phyloP scores from a whole-genome alignment of 2,113 vertebrate genomes.

The Bubo bubo region DNA sequence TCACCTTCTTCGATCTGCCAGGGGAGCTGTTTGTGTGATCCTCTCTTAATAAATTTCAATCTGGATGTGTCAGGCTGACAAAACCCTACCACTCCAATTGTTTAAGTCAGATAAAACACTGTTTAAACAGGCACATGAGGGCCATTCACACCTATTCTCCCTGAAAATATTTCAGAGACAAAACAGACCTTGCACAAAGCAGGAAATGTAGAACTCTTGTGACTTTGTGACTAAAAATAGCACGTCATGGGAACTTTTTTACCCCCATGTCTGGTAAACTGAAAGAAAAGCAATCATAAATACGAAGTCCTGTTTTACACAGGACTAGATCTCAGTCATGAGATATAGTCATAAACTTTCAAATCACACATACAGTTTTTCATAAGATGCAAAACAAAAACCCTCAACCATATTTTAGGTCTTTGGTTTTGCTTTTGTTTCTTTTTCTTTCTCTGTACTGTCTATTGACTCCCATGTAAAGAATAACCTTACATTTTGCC shows the following conservation, averaged over 20 bases:
- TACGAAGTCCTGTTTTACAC: background rate
- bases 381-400: background rate
- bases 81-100: background rate
- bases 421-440: background rate
- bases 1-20: background rate
- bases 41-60: background rate
- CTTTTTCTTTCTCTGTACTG: background rate
- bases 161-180: background rate
- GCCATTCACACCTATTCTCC: slow-evolving; percentile 7
- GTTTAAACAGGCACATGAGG: background rate
- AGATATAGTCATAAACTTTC: background rate
- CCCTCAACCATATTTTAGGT: background rate
- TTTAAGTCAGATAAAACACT: slow-evolving; percentile 20
- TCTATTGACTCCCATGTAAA: background rate
- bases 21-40: background rate
- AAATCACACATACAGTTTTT: background rate
- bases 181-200: background rate
- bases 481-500: background rate
- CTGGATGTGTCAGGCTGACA: background rate
- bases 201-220: background rate
- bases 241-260: background rate
- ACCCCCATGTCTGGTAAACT: background rate
- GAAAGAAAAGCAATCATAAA: background rate
- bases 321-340: background rate
- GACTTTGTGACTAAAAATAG: slow-evolving; percentile 15